These are phyloP conservation scores for Centropyge bicolor DNA, from an alignment of 2,797 vertebrate genomes.

Conservation along the genomic window DNA sequence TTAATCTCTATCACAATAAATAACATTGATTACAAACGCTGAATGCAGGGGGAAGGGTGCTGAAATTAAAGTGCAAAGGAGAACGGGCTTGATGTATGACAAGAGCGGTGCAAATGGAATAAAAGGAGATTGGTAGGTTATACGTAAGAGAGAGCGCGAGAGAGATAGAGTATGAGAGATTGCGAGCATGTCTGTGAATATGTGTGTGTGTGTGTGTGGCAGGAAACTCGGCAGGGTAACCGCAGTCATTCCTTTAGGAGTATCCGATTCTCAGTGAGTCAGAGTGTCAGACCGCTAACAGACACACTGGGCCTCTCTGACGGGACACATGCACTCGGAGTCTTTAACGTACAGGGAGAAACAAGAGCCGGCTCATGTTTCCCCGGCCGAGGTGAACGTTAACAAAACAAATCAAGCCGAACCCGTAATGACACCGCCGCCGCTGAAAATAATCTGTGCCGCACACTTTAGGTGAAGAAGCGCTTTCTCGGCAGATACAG, in stretches of 20 bases:
- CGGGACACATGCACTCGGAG: slow-evolving; percentile 35
- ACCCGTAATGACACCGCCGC: slow-evolving; percentile 56
- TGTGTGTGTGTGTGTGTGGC: not conserved
- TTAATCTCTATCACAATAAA: slow-evolving; percentile 82
- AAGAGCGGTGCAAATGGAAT: slow-evolving; percentile 44
- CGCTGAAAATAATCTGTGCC: slow-evolving; percentile 59
- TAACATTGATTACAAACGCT: slow-evolving; percentile 79
- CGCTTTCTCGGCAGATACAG: slow-evolving; percentile 53
- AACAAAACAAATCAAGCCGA: slow-evolving; percentile 72
- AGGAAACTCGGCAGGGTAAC: slow-evolving; percentile 46
- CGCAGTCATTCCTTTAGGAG: slow-evolving; percentile 64
- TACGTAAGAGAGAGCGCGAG: slow-evolving; percentile 30
- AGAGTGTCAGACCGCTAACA: slow-evolving; percentile 70
- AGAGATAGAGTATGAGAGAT: slow-evolving; percentile 13
- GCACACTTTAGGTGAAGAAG: slow-evolving; percentile 62
- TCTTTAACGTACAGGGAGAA: slow-evolving; percentile 45
- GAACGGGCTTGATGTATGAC: slow-evolving; percentile 42
- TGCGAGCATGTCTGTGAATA: slow-evolving; percentile 11
- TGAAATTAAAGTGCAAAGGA: slow-evolving; percentile 62
- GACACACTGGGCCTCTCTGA: slow-evolving; percentile 51
- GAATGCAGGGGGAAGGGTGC: slow-evolving; percentile 51
- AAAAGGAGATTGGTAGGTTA: slow-evolving; percentile 36
- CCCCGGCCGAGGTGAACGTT: slow-evolving; percentile 52
- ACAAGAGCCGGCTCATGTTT: slow-evolving; percentile 45
- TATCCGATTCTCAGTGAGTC: slow-evolving; percentile 67